Conservation (phyloP, 1,140 invertebrate genomes). For the Drosophila ficusphila region DNA sequence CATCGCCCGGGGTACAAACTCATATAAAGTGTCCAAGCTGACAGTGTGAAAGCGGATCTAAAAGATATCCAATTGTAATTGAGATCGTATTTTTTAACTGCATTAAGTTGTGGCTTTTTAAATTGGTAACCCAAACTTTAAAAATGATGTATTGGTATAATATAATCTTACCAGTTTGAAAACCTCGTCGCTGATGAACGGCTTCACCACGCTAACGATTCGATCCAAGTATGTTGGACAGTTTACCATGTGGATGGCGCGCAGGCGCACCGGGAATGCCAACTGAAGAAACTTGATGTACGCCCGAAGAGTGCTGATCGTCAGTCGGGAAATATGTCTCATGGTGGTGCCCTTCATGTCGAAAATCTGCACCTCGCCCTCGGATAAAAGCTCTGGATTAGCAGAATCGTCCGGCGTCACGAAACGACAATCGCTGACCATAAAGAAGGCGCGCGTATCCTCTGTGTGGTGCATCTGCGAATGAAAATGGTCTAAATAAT, state of each 20-base stretch:
- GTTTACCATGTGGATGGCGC: constrained; percentile 90
- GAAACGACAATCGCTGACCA: constrained; percentile 88
- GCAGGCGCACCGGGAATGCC: constrained; percentile 89
- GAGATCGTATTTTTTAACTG: too few relatives aligned
- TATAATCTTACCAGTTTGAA: constrained; percentile 79
- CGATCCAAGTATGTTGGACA: constrained; percentile 87
- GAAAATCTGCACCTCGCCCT: constrained; percentile 89
- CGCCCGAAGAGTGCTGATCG: constrained; percentile 86
- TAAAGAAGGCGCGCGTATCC: constrained; percentile 88
- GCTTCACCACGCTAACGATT: constrained; percentile 87
- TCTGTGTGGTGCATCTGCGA: constrained; percentile 88
- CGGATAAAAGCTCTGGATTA: constrained; percentile 53
- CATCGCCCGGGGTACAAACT: constrained; percentile 87
- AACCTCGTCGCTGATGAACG: constrained; percentile 88
- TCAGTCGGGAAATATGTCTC: constrained; percentile 87
- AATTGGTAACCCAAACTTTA: too few relatives aligned
- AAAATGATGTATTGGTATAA: too few relatives aligned
- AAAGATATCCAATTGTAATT: too few relatives aligned
- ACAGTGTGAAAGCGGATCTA: constrained; percentile 87
- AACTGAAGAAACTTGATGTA: constrained; percentile 86
- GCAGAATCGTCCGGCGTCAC: constrained; percentile 85
- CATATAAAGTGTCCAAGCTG: constrained; percentile 86
- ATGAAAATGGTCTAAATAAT: background rate
- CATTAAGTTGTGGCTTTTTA: too few relatives aligned
- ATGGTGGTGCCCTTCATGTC: constrained; percentile 87